phyloP scores from a whole-genome alignment of 2,113 vertebrate species.

The Megalops atlanticus region DNA sequence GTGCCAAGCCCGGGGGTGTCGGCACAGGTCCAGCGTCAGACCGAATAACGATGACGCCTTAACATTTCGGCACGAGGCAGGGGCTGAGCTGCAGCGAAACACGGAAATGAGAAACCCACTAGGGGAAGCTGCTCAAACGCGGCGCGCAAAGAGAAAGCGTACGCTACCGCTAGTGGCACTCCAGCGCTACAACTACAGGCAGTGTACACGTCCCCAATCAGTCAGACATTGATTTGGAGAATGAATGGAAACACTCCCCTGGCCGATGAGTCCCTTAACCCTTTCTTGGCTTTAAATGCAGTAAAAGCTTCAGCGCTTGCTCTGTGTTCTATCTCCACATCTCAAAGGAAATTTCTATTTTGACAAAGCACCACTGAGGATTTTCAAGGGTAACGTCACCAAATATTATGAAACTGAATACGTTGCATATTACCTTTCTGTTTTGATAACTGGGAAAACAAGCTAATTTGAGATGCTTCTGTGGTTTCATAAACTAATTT shows the following conservation, averaged over 20 bases:
- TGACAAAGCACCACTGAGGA: not conserved
- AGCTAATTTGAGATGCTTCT: not conserved
- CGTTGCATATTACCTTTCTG: too few relatives aligned
- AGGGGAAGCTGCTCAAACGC: not conserved
- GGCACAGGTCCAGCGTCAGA: not conserved
- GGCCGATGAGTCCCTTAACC: too few relatives aligned
- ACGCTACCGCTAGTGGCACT: not conserved
- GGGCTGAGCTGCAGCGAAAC: not conserved
- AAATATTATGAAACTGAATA: too few relatives aligned
- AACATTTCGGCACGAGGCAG: not conserved
- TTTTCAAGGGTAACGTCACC: not conserved
- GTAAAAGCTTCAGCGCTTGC: not conserved
- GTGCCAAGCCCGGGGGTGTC: not conserved
- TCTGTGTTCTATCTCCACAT: too few relatives aligned
- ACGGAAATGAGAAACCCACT: not conserved
- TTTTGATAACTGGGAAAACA: not conserved
- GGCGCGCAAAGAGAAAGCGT: not conserved
- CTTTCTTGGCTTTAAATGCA: too few relatives aligned
- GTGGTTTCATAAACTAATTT: not conserved
- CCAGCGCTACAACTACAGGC: not conserved
- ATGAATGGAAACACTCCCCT: not conserved
- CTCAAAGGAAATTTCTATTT: not conserved
- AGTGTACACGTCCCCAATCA: not conserved
- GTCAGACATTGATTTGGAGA: not conserved
- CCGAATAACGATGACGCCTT: not conserved